phyloP scores from a whole-genome alignment of 2,888 invertebrate species.

The Cancer borealis region DNA sequence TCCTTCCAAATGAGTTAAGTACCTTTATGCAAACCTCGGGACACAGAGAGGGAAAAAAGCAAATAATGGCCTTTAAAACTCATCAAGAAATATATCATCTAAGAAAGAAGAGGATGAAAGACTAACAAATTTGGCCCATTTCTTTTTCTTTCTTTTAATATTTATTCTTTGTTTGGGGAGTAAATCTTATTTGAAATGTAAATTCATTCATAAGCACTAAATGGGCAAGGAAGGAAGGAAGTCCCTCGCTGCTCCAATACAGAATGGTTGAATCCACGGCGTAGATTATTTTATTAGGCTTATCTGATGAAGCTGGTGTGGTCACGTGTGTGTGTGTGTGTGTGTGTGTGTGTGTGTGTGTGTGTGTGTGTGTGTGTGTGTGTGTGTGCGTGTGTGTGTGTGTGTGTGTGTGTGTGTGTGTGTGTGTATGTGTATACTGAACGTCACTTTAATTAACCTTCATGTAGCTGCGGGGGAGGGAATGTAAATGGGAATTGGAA shows the following conservation, averaged over 20 bases:
- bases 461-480: slow-evolving; percentile 16
- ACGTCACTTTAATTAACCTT: slow-evolving; percentile 34
- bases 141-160: neutral
- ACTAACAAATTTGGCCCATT: neutral
- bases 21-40: neutral
- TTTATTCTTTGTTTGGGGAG: neutral
- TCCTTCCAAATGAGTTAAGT: neutral
- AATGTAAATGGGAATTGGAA: slow-evolving; percentile 25
- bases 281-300: slow-evolving; percentile 12
- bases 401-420: slow-evolving; percentile 35
- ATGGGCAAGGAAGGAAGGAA: neutral
- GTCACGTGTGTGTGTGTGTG: neutral
- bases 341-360: slow-evolving; percentile 1
- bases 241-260: neutral
- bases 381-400: slow-evolving; percentile 32
- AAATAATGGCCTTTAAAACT: neutral
- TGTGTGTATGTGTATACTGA: slow-evolving; percentile 21
- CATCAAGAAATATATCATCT: neutral
- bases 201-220: slow-evolving; percentile 39
- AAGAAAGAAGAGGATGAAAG: neutral
- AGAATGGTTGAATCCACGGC: neutral
- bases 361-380: neutral
- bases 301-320: neutral
- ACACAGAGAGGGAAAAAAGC: neutral
- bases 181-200: slow-evolving; percentile 35